Base-by-base conservation (phyloP, 2,113 vertebrate species). In the Embiotoca jacksoni region DNA sequence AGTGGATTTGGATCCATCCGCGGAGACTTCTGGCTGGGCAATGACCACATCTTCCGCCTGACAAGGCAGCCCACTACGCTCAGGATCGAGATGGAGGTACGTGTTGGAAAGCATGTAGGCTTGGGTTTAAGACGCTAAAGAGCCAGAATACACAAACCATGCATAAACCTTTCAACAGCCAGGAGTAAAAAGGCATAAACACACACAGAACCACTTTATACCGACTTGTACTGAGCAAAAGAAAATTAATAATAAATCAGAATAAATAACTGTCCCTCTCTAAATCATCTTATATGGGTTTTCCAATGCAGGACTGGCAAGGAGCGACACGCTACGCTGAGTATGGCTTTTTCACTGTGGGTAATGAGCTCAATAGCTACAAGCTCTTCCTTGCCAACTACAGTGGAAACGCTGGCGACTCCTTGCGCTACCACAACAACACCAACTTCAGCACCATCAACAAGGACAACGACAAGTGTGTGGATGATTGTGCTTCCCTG, bases 1-100 rank as follows among this genome's bases (percentile, higher is more conserved):
- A 95, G 89, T 13, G 98, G 98, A 39, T 99, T 99, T 77, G 98
- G 98, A 72, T 96, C 95, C 69, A 95, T 96, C 72, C 95, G 94
- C 0, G 98, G 98, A 57, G 98, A 99, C 86, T 99, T 99, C 91
- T 99, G 98, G 98, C 93, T 99, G 13, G 98, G 98, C 74, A 99
- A 99, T 1, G 97, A 99, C 47, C 92, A 99, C 63, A 97, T 99
- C 94, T 97, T 96, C 81, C 95, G 97, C 33, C 93, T 99, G 41
- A 96, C 97, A 16, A 92, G 95, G 53, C 96, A 97, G 60, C 97
- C 98, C n/a, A 98, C 94, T 8, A 81, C 93, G 75, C 95, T 99
- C 11, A 91, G 96, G 11, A 96, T 99, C 55, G 98, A 99, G 79
- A 41, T 99, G 84, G 97, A 99, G 96, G 98, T 96, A 93, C 89